These are phyloP conservation scores for Dorcus parallelipipedus DNA, from an alignment of 2,888 invertebrate genomes.

Conservation along the genomic window DNA sequence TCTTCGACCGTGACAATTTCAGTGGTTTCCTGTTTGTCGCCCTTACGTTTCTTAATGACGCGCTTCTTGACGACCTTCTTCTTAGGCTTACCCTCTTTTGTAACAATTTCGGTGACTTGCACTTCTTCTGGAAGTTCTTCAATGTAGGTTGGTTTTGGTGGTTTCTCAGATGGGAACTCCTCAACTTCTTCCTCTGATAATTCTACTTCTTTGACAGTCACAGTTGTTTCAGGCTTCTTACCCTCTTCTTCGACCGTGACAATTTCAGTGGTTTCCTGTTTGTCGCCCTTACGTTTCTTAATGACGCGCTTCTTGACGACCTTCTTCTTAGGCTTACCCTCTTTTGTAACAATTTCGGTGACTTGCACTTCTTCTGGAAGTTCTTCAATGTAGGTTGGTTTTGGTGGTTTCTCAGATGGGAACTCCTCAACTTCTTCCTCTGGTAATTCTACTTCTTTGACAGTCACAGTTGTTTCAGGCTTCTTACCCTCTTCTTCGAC, in stretches of 20 bases:
- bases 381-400: slow-evolving; percentile 27
- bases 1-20: slow-evolving; percentile 49
- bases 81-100: slow-evolving; percentile 31
- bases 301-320: slow-evolving; percentile 22
- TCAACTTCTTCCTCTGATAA: slow-evolving; percentile 7
- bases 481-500: slow-evolving; percentile 41
- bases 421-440: slow-evolving; percentile 36
- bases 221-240: slow-evolving; percentile 13
- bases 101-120: slow-evolving; percentile 29
- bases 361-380: slow-evolving; percentile 41
- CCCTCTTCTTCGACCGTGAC: slow-evolving; percentile 26
- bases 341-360: slow-evolving; percentile 23
- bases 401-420: neutral
- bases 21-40: slow-evolving; percentile 46
- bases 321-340: slow-evolving; percentile 20
- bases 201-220: slow-evolving; percentile 6
- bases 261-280: slow-evolving; percentile 24
- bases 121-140: slow-evolving; percentile 36
- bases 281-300: slow-evolving; percentile 22
- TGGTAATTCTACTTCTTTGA: slow-evolving; percentile 47
- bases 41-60: slow-evolving; percentile 46
- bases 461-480: slow-evolving; percentile 45
- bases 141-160: slow-evolving; percentile 17
- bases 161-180: slow-evolving; percentile 8
- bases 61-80: slow-evolving; percentile 44